A percentile compares a stretch with the other conserved stretches of the same genome.
Evolutionary conservation across 2,797 vertebrate species (phyloP).

Genomic region (Micropoecilia bifurca): DNA sequence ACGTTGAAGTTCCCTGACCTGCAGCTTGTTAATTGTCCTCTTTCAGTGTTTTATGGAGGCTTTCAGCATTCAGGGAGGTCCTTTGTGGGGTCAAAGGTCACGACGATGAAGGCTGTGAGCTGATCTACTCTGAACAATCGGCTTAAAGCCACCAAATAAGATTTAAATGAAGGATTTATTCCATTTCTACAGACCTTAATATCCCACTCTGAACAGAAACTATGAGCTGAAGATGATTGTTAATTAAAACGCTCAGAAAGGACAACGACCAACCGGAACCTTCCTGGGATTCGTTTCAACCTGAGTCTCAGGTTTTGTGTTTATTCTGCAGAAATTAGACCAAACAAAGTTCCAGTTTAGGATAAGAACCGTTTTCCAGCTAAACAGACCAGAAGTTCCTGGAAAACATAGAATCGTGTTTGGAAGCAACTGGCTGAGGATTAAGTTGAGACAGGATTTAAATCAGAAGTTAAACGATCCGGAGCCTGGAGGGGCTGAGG

Average conservation of each 20-base stretch:
- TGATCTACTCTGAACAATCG: not conserved
- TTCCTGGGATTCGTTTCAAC: not conserved
- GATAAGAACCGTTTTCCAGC: not conserved
- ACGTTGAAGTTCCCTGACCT: not conserved
- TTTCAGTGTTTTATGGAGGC: not conserved
- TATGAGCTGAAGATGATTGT: not conserved
- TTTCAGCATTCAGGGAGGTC: not conserved
- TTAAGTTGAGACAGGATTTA: not conserved
- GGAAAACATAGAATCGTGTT: not conserved
- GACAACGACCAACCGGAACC: not conserved
- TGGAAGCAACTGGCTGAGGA: not conserved
- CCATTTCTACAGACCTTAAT: not conserved
- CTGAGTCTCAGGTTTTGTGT: not conserved
- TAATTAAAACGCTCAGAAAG: not conserved
- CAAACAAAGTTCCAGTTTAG: not conserved
- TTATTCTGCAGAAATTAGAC: not conserved
- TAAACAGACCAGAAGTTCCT: not conserved
- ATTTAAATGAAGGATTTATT: not conserved
- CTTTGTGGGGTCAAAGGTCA: not conserved
- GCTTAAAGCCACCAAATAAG: not conserved
- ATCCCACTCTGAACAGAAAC: not conserved
- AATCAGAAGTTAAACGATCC: not conserved
- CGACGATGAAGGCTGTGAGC: not conserved
- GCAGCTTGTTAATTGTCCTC: not conserved
- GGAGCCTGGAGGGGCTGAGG: not conserved